A percentile compares a stretch with the other conserved stretches of the same genome.
Conservation (phyloP, 2,113 vertebrate species). For the Amphilophus citrinellus region DNA sequence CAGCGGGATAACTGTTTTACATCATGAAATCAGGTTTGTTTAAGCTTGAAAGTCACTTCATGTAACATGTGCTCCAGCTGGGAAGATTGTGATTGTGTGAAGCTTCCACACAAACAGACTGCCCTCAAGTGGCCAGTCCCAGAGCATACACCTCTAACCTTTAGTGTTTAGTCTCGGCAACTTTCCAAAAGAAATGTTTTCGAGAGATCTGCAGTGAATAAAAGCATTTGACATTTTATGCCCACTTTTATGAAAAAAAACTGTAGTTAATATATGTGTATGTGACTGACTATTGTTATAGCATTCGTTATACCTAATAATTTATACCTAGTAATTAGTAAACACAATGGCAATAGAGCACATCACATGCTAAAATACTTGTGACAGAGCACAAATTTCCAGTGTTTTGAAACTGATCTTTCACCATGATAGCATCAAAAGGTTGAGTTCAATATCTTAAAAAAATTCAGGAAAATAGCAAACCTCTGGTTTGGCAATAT, state of each 20-base stretch:
- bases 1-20: not conserved
- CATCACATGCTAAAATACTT: not conserved
- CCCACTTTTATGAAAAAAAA: not conserved
- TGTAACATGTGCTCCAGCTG: not conserved
- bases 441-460: not conserved
- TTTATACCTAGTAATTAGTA: not conserved
- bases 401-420: not conserved
- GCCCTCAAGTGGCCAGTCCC: constrained; percentile 56
- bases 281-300: not conserved
- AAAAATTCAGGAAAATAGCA: not conserved
- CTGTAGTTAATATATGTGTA: not conserved
- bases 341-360: not conserved
- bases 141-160: not conserved
- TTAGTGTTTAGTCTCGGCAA: not conserved
- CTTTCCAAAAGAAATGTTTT: not conserved
- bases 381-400: not conserved
- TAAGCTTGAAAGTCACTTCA: not conserved
- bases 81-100: not conserved
- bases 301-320: not conserved
- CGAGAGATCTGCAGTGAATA: not conserved
- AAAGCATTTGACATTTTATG: not conserved
- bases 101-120: constrained; percentile 42
- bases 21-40: not conserved
- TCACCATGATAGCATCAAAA: not conserved
- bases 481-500: not conserved